Base-by-base conservation (phyloP, 1,140 invertebrate species). In the Drosophila bocki region DNA sequence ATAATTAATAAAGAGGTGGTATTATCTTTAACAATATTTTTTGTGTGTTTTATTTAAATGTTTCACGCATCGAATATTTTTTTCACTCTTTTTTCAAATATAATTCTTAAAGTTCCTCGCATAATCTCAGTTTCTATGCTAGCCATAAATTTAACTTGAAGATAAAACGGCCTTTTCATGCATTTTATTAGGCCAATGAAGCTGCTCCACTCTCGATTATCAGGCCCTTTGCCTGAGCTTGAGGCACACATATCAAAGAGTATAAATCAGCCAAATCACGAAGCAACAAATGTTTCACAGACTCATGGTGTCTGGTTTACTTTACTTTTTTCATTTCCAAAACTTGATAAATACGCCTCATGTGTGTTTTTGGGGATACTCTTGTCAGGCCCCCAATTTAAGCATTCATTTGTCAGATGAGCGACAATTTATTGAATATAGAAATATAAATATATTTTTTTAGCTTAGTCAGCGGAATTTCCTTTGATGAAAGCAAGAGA, bases 191-290 rank as follows among this genome's bases (percentile, higher is more conserved):
- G 59, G 69, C 64, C 68, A 80, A 83, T 76, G 76, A 53, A 51
- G 76, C 56, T 62, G 51, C 68, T 63, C 11, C 39, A 35, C 45
- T 11, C 22, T 19, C 59, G 83, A 82, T 79, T 75, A 85, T 76
- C 82, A 54, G 22, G 59, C 64, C 65, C 74, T 71, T 41, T 47
- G 42, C 19, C 54, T 13, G 13, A 62, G 33, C 12, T 44, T 41
- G 29, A 51, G 47, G 12, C 80, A 67, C 59, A 86, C 77, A 80
- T 82, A 82, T 83, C 74, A 80, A 70, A 72, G 61, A 47, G 69
- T 75, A 84, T 90, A 88, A 88, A 88, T 88, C 85, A 88, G 84
- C 77, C 59, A 81, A 88, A 84, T 88, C 84, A 88, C 78, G 77
- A 33, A 17, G 74, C 69, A 83, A 81, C 84, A 88, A 88, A 83